Evolutionary conservation across 2,888 invertebrate species (phyloP), one percentile per base, ranked within the genome.

Genomic region (Stomorhina lunata): DNA sequence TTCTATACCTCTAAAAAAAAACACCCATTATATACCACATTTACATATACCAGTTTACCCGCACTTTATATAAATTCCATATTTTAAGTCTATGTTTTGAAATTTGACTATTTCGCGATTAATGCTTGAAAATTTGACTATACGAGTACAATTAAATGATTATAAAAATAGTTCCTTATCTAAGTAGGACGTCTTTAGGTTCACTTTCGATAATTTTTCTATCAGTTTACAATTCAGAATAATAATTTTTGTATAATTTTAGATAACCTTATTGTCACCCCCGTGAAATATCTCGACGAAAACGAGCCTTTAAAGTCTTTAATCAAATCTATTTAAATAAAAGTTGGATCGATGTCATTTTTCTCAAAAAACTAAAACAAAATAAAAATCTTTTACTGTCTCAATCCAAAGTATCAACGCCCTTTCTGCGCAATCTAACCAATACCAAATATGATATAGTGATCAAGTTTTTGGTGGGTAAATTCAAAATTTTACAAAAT

Each of bases 291-390:
- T 88, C 88, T 0, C 86, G 89, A 25, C 85, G 89, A 5, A 84
- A 84, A 32, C 86, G 87, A 9, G 88, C 87, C 2, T 89, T 87
- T 71, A 85, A 86, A 40, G 86, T 88, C 0, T 88, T 87, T 57
- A 88, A 88, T 84, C 90, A 90, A 84, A 88, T 89, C 27, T 90
- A 90, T 72, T 81, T 89, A 66, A 85, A 88, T 17, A 86, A 85
- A 72, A 86, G 87, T 25, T 90, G 90, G 89, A 85, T 85, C 12
- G 90, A 90, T 84, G 86, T 90, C 0, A 59, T 88, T 2, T 90
- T 89, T 57, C 48, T 90, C 1, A 89, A 88, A 34, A 57, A 85
- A 0, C 34, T 90, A 6, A 85, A 83, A 22, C 86, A 81, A 48
- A 87, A 90, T 68, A 83, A 84, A 1, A 87, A 83, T 45, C 77